These are phyloP conservation scores for Drosophila burlai DNA, from an alignment of 1,140 invertebrate genomes.

Conservation along the genomic window DNA sequence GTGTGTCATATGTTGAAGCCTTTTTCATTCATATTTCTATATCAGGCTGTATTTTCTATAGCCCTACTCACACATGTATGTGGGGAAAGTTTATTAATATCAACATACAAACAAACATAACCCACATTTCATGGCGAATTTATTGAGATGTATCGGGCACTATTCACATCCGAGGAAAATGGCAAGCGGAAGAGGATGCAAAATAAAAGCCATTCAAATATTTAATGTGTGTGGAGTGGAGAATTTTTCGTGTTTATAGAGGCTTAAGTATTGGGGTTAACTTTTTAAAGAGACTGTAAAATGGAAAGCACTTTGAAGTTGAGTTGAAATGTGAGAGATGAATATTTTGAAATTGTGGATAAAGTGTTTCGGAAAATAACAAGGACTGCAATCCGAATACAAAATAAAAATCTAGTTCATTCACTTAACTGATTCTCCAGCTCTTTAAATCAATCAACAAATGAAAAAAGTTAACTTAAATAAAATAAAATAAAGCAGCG, in stretches of 20 bases:
- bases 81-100: conserved; percentile 47
- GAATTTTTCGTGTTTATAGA: conserved; percentile 12
- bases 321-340: neutral
- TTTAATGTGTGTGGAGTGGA: conserved; percentile 20
- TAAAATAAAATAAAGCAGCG: neutral
- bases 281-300: conserved; percentile 10
- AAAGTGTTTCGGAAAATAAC: no score
- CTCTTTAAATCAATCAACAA: neutral
- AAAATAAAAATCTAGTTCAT: neutral
- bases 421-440: conserved; percentile 7
- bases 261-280: conserved; percentile 28
- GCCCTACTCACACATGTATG: conserved; percentile 2
- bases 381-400: neutral
- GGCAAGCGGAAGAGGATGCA: conserved; percentile 26
- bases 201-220: conserved; percentile 42
- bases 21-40: conserved; percentile 50
- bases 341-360: no score
- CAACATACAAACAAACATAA: conserved; percentile 47
- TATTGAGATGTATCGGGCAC: conserved; percentile 50
- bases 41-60: conserved; percentile 30
- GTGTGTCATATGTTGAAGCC: conserved; percentile 10
- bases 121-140: conserved; percentile 48
- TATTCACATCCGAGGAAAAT: conserved; percentile 29
- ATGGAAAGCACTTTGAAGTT: neutral
- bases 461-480: conserved; percentile 10